Conservation (phyloP, 2,797 vertebrate species). For the Lacerta viridis region DNA sequence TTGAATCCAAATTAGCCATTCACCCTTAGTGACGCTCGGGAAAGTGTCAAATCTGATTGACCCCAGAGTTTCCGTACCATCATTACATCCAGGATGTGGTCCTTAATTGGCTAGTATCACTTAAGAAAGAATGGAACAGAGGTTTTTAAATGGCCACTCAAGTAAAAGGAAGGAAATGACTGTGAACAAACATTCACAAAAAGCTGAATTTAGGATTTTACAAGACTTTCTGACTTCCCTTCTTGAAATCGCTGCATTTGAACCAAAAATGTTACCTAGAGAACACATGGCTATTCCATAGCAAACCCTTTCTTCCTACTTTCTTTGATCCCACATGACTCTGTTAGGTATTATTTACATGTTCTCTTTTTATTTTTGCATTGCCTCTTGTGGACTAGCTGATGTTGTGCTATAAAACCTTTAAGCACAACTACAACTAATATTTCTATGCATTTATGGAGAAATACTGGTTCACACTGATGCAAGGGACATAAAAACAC, state of each 20-base stretch:
- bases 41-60: not conserved
- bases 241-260: not conserved
- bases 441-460: constrained; percentile 39
- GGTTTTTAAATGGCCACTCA: not conserved
- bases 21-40: too few species aligned
- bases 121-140: not conserved
- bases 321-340: not conserved
- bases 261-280: not conserved
- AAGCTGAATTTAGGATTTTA: not conserved
- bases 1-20: not conserved
- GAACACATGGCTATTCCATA: not conserved
- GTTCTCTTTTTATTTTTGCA: not conserved
- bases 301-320: not conserved
- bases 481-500: constrained; percentile 38
- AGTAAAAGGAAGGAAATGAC: not conserved
- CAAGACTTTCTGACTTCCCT: too few species aligned
- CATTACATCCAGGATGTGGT: not conserved
- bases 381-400: not conserved
- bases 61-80: not conserved
- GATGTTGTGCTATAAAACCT: constrained; percentile 8
- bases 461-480: constrained; percentile 39
- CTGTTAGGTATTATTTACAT: not conserved
- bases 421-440: constrained; percentile 17
- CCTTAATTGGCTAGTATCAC: not conserved
- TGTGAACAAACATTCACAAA: not conserved